Evolutionary conservation across 1,140 invertebrate species (phyloP).

Genomic region (Arion vulgaris): DNA sequence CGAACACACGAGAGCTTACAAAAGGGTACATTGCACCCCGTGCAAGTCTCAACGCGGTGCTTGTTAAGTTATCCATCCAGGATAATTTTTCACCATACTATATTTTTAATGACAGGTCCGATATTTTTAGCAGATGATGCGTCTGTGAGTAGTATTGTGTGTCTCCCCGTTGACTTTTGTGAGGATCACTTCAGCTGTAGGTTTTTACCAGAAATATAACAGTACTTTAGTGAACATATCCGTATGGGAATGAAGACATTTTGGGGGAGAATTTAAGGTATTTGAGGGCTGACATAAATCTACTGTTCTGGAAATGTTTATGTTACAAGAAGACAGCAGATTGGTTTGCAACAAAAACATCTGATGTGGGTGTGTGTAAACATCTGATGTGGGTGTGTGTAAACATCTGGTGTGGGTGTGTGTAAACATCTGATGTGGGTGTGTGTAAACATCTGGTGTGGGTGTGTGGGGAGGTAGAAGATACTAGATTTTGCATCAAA

Average conservation of each 20-base stretch:
- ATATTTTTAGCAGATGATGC: not conserved
- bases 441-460: no score
- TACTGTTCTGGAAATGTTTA: no score
- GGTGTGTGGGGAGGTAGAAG: no score
- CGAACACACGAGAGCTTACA: not conserved
- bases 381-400: no score
- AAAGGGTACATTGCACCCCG: slow-evolving; percentile 3
- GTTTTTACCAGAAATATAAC: not conserved
- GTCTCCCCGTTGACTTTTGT: no score
- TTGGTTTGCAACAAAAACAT: no score
- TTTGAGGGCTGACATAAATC: no score
- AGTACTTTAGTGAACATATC: not conserved
- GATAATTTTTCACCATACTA: not conserved
- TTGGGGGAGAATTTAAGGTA: not conserved
- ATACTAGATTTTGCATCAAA: no score
- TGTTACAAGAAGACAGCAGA: no score
- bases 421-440: no score
- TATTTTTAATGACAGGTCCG: not conserved
- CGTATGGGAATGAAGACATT: not conserved
- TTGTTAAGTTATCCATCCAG: not conserved
- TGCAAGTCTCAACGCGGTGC: not conserved
- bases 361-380: no score
- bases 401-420: no score
- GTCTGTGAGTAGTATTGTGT: not conserved
- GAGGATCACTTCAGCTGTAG: not conserved